Evolutionary conservation across 2,113 vertebrate species (phyloP).

Genomic region (Crotalus viridis): DNA sequence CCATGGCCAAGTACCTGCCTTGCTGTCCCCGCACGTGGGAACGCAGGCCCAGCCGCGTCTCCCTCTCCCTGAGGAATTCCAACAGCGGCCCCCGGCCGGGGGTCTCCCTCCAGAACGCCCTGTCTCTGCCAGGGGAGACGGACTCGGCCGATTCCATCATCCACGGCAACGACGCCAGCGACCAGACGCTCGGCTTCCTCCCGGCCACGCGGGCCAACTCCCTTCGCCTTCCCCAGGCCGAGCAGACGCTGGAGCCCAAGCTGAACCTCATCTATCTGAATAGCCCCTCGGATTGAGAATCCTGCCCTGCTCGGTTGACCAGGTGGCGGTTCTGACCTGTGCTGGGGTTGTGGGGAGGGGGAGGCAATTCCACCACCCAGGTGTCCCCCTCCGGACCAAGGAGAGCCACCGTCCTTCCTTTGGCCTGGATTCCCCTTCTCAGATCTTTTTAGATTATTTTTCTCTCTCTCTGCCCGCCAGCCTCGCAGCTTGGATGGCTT

Average conservation of each 20-base stretch:
- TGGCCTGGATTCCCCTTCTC: neutral
- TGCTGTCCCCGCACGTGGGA: constrained; percentile 75
- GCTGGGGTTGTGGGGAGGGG: neutral
- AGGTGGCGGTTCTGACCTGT: neutral
- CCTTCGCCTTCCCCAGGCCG: constrained; percentile 70
- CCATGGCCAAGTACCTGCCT: constrained; percentile 84
- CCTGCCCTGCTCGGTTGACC: neutral
- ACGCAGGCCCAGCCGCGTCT: constrained; percentile 74
- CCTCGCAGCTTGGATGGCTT: neutral
- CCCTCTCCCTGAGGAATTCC: constrained; percentile 88
- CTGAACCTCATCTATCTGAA: constrained; percentile 71
- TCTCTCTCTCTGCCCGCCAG: neutral
- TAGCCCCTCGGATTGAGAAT: constrained; percentile 70
- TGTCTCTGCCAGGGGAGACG: constrained; percentile 68
- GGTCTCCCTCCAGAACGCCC: constrained; percentile 66
- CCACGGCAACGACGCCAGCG: constrained; percentile 33
- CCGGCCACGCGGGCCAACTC: constrained; percentile 52
- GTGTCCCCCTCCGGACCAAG: neutral
- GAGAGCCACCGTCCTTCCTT: neutral
- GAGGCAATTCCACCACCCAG: neutral
- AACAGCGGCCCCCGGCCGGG: constrained; percentile 74
- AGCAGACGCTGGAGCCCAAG: constrained; percentile 55
- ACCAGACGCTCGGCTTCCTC: neutral
- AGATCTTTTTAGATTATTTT: neutral
- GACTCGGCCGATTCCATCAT: constrained; percentile 71